Conservation (phyloP, 2,888 invertebrate genomes). For the Nemurella pictetii region DNA sequence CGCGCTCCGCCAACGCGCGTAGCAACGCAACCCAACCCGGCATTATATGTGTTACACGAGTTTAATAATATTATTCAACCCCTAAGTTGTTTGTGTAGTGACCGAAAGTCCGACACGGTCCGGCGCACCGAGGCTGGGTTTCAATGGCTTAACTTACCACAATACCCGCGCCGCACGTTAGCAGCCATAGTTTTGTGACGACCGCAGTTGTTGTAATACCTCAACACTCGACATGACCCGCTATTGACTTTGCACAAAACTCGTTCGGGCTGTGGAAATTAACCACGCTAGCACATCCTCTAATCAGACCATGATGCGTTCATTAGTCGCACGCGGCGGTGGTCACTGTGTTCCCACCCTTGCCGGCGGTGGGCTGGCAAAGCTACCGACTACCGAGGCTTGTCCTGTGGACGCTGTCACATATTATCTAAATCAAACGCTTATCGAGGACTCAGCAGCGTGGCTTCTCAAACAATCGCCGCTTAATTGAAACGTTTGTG, state of each 20-base stretch:
- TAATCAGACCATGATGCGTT: background rate
- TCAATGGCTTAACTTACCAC: constrained; percentile 16
- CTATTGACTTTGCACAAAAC: constrained; percentile 17
- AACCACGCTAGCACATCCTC: background rate
- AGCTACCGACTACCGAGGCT: too few species aligned
- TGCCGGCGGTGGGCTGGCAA: too few species aligned
- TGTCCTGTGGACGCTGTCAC: background rate
- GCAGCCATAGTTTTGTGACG: background rate
- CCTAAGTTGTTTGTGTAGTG: constrained; percentile 23
- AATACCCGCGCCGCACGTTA: background rate
- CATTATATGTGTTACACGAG: constrained; percentile 8
- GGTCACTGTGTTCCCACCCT: background rate
- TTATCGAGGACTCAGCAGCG: background rate
- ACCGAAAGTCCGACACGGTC: background rate
- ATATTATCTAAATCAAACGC: background rate
- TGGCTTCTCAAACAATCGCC: background rate
- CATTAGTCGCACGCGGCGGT: background rate
- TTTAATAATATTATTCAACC: constrained; percentile 22
- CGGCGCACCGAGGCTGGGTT: background rate
- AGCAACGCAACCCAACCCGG: background rate
- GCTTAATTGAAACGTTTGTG: background rate
- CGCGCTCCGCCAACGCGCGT: background rate
- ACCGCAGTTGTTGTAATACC: constrained; percentile 17
- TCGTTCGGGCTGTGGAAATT: constrained; percentile 9
- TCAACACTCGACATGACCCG: background rate